Evolutionary conservation across 2,888 invertebrate species (phyloP), one percentile per base, ranked within the genome.

Genomic region (Rhagophthalmus giganteus): DNA sequence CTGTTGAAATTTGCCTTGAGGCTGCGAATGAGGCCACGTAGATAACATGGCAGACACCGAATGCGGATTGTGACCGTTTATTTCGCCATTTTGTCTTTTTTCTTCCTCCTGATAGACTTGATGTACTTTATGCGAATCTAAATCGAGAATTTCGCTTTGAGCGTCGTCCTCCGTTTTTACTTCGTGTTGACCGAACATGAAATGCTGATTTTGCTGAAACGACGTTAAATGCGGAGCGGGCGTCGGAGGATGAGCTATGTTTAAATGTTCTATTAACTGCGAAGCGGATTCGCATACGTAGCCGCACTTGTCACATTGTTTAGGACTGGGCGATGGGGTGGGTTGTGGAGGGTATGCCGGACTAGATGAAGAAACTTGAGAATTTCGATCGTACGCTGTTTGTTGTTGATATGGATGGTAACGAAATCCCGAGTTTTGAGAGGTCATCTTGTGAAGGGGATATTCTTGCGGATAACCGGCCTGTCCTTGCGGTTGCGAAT

Each of bases 91-190:
- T 42, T 66, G 65, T 14, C 69, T 56, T 55, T 74, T 72, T 40
- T 77, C 78, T 54, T 78, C 78, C 61, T 79, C 79, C 2, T 77
- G 72, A 65, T 74, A 76, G 13, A 75, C 75, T 50, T 75, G 74
- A 57, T 76, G 87, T 1, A 93, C 90, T 76, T 92, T 92, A 69
- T 93, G 92, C 1, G 91, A 92, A 70, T 93, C 93, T 54, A 93
- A 76, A 71, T 93, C 93, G 44, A 93, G 78, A 58, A 93, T 88
- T 66, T 93, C 92, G 8, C 87, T 85, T 34, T 86, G 86, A 50
- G 86, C 83, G 65, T 87, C 86, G 37, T 83, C 82, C 65, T 86
- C 85, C 63, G 82, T 81, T 65, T 85, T 85, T 1, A 80, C 62
- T 55, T 82, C 81, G 1, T 71, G 48, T 52, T 72, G 78, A 12